Conservation (phyloP, 2,113 vertebrate species). For the Xiphorhynchus elegans region DNA sequence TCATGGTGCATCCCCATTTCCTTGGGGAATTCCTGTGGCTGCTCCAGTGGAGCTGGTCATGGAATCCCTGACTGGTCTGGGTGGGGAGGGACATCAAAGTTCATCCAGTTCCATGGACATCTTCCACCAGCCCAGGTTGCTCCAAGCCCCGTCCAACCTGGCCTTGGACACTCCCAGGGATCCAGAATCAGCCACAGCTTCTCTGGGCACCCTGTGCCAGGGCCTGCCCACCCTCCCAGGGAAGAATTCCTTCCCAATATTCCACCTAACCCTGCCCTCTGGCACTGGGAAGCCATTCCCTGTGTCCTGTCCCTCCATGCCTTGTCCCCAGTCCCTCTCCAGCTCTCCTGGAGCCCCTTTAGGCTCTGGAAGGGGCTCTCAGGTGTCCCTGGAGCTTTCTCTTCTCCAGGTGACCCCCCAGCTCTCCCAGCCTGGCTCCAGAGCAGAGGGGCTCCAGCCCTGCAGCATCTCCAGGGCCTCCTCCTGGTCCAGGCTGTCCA, state of each 20-base stretch:
- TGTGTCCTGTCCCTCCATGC: background rate
- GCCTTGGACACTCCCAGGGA: background rate
- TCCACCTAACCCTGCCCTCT: background rate
- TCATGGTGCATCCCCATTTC: accelerated
- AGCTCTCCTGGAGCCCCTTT: background rate
- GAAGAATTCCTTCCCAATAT: background rate
- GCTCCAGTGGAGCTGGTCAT: background rate
- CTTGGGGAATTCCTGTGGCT: accelerated
- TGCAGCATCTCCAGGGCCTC: background rate
- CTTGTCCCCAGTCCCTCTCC: background rate
- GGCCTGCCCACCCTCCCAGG: accelerated
- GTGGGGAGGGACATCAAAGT: background rate
- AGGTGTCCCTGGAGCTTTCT: background rate
- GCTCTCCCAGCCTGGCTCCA: background rate
- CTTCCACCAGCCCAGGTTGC: background rate
- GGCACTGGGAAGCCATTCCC: background rate
- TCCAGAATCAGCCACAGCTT: background rate
- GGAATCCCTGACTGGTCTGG: background rate
- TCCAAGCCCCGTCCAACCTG: background rate
- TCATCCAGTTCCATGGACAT: background rate
- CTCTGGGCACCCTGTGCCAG: background rate
- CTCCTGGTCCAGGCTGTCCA: accelerated
- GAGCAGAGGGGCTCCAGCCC: background rate
- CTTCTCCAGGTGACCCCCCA: background rate
- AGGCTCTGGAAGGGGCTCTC: background rate